Evolutionary conservation across 2,797 vertebrate genomes (phyloP).

Genomic region (Pachyuromys duprasi): DNA sequence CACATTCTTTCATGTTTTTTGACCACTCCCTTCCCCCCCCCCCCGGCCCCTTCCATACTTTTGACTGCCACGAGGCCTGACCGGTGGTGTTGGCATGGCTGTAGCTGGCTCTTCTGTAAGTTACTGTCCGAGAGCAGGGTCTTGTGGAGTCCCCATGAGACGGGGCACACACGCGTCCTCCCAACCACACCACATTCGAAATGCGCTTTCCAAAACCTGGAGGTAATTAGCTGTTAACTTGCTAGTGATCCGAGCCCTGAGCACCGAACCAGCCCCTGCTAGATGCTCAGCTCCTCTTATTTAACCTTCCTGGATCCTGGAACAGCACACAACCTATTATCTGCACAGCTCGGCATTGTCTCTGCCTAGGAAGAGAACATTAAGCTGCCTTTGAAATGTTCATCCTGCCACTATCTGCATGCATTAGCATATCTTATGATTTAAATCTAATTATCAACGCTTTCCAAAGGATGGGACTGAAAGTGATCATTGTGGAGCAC

Average conservation of each 20-base stretch:
- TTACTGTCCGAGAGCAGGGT: neutral
- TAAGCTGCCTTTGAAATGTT: conserved; percentile 73
- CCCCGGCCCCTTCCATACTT: fast-evolving
- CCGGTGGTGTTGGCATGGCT: fast-evolving
- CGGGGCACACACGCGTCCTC: fast-evolving
- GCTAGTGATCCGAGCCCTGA: neutral
- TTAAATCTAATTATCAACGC: conserved; percentile 76
- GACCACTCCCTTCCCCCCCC: no score
- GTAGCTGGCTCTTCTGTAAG: neutral
- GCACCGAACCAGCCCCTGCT: neutral
- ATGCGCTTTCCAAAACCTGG: neutral
- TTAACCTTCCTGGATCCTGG: neutral
- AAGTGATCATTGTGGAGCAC: conserved; percentile 45
- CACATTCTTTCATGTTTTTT: neutral
- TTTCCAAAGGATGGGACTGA: conserved; percentile 56
- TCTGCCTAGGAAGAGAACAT: conserved; percentile 59
- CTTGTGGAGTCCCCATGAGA: no score
- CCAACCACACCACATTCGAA: neutral
- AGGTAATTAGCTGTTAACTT: neutral
- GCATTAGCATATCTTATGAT: conserved; percentile 78
- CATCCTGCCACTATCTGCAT: conserved; percentile 68
- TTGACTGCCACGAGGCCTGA: neutral
- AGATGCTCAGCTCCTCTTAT: neutral
- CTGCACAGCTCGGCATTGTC: conserved; percentile 2
- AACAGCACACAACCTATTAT: neutral